These are phyloP conservation scores for Orthosia cruda DNA, from an alignment of 2,888 invertebrate species.

Conservation along the genomic window DNA sequence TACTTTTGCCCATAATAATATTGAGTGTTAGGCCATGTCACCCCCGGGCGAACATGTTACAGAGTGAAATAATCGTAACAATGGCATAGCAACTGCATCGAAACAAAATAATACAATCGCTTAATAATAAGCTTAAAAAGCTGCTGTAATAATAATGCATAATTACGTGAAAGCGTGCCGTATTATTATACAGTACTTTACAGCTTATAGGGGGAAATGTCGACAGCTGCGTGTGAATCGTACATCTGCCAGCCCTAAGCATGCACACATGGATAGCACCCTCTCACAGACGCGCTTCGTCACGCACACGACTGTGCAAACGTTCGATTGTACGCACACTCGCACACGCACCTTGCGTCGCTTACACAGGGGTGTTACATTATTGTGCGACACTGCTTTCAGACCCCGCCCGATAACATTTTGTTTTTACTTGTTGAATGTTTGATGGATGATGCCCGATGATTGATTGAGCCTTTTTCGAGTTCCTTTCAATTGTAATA, in stretches of 20 bases:
- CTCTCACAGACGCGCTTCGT: constrained; percentile 52
- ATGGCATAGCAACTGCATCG: constrained; percentile 82
- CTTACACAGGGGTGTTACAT: constrained; percentile 82
- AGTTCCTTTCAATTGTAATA: constrained; percentile 82
- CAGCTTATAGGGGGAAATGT: constrained; percentile 78
- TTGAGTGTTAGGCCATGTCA: constrained; percentile 28
- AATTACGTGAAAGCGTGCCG: constrained; percentile 91
- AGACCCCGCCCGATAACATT: constrained; percentile 87
- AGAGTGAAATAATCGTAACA: constrained; percentile 51
- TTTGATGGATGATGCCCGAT: constrained; percentile 89
- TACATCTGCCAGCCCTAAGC: constrained; percentile 88
- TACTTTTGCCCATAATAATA: constrained; percentile 37
- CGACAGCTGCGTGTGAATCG: constrained; percentile 87
- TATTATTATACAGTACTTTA: constrained; percentile 83
- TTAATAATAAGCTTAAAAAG: constrained; percentile 84
- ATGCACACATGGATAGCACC: constrained; percentile 72
- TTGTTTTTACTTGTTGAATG: constrained; percentile 92
- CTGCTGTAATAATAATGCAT: constrained; percentile 87
- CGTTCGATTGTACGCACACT: constrained; percentile 63
- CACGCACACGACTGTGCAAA: constrained; percentile 66
- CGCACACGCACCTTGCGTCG: constrained; percentile 74
- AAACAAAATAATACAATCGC: constrained; percentile 81
- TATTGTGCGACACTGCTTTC: constrained; percentile 79
- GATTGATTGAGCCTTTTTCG: constrained; percentile 86
- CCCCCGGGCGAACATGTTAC: constrained; percentile 48